Conservation (phyloP, 2,888 invertebrate species). For the Siphlonurus alternatus region DNA sequence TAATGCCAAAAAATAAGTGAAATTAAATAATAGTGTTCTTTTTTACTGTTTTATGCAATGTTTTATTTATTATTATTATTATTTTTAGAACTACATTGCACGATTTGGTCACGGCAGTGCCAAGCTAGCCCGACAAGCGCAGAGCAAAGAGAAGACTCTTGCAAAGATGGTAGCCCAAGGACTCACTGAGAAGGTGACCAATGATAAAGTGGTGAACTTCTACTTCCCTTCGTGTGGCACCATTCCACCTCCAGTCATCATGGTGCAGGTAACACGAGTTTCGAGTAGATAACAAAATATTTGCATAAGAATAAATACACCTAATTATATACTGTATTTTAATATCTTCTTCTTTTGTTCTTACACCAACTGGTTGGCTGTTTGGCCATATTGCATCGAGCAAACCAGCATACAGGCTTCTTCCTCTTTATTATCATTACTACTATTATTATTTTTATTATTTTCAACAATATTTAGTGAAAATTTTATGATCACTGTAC, state of each 20-base stretch:
- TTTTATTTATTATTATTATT: not conserved
- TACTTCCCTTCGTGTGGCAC: slow-evolving; percentile 92
- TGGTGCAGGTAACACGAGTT: slow-evolving; percentile 85
- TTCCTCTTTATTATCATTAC: no score
- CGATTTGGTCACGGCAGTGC: slow-evolving; percentile 99
- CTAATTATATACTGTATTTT: no score
- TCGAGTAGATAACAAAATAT: no score
- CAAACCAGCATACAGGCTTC: no score
- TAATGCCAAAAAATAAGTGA: no score
- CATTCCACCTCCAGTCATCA: slow-evolving; percentile 97
- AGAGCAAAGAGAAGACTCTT: slow-evolving; percentile 97
- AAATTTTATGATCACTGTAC: no score
- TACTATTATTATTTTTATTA: no score
- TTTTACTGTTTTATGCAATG: no score
- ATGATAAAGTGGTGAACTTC: slow-evolving; percentile 84
- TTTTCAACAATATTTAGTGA: no score
- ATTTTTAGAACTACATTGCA: slow-evolving; percentile 79
- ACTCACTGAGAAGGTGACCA: slow-evolving; percentile 82
- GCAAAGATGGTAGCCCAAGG: slow-evolving; percentile 99
- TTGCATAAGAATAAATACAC: not conserved
- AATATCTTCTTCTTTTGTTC: not conserved
- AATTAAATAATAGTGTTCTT: no score
- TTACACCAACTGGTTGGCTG: slow-evolving; percentile 4
- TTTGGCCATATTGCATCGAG: no score
- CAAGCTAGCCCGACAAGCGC: slow-evolving; percentile 94